Percentiles rank a stretch among this genome's conserved stretches.
These are phyloP conservation scores for Catharus ustulatus DNA, from an alignment of 2,797 vertebrate genomes.

Conservation along the genomic window DNA sequence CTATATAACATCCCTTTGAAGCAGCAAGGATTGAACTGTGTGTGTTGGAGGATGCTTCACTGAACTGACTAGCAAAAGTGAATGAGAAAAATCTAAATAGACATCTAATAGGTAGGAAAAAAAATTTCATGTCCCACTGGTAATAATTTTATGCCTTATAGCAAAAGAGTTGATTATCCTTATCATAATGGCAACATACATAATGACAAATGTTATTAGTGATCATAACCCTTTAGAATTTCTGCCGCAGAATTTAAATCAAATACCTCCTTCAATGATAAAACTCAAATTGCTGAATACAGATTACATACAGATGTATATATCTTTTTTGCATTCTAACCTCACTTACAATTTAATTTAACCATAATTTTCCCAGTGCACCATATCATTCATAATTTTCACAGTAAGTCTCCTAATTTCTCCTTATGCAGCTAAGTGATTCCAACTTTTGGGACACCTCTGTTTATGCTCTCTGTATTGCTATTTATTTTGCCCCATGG, in stretches of 20 bases:
- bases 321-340: background rate
- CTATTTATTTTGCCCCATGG: background rate
- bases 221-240: constrained; percentile 36
- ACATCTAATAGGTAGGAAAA: background rate
- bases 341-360: constrained; percentile 29
- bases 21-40: background rate
- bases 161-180: constrained; percentile 38
- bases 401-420: background rate
- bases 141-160: constrained; percentile 15
- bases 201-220: constrained; percentile 41
- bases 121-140: background rate
- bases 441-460: background rate
- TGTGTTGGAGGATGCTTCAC: background rate
- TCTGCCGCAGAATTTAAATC: constrained; percentile 37
- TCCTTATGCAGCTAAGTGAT: background rate
- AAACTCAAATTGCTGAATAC: background rate
- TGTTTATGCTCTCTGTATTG: background rate
- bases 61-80: background rate
- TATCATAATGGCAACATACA: constrained; percentile 26
- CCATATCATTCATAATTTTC: background rate
- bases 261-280: background rate
- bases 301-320: background rate
- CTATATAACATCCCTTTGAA: background rate
- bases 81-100: background rate
- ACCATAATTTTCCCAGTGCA: background rate